These are phyloP conservation scores for Melanostigma gelatinosum DNA, from an alignment of 2,113 vertebrate species.

Conservation along the genomic window DNA sequence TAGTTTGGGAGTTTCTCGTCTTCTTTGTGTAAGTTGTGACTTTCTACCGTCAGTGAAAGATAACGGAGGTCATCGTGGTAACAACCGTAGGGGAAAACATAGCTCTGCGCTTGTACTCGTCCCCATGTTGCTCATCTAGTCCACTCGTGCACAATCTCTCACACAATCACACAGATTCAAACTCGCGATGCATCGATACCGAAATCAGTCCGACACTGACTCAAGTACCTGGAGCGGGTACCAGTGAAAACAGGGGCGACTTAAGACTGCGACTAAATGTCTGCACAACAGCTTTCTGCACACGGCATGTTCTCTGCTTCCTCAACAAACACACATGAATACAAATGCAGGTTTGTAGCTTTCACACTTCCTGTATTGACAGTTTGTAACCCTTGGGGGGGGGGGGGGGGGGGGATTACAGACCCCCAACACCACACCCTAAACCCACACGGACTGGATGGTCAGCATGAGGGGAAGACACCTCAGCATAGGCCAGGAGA, in stretches of 20 bases:
- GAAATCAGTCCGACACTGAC: neutral
- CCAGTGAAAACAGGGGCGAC: neutral
- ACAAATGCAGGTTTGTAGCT: conserved; percentile 28
- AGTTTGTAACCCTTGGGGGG: neutral
- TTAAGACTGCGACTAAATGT: conserved; percentile 35
- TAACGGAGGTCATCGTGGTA: neutral
- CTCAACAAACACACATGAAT: conserved; percentile 20
- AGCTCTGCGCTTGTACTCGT: conserved; percentile 9
- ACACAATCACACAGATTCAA: conserved; percentile 11
- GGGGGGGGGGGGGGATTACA: too few species aligned
- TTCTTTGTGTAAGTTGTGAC: neutral
- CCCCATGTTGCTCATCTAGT: conserved; percentile 22
- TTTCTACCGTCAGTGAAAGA: neutral
- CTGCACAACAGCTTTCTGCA: conserved; percentile 4
- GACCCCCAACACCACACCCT: conserved; percentile 34
- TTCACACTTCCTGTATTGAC: conserved; percentile 46
- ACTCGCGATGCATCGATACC: conserved; percentile 17
- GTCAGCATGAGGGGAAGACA: conserved; percentile 22
- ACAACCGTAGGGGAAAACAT: conserved; percentile 33
- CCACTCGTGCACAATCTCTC: conserved; percentile 21
- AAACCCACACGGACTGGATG: conserved; percentile 46
- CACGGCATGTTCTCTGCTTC: conserved; percentile 8
- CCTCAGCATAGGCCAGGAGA: neutral
- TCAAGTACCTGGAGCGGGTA: neutral
- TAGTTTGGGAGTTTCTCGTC: neutral